These are phyloP conservation scores for Nasalis larvatus DNA, from an alignment of 2,113 vertebrate genomes.

Conservation along the genomic window DNA sequence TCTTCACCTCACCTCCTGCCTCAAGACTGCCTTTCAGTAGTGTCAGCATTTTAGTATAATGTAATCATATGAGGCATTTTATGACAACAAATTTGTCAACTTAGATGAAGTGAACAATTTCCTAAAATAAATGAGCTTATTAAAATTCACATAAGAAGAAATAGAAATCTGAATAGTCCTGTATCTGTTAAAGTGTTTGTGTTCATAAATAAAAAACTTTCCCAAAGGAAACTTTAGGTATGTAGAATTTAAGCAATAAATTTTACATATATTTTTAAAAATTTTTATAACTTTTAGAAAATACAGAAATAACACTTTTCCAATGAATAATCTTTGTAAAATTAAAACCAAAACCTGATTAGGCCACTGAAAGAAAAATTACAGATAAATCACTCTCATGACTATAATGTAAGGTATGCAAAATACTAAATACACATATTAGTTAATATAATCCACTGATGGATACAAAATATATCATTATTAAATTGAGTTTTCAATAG, in stretches of 20 bases:
- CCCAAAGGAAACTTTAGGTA: not conserved
- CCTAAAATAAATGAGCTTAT: not conserved
- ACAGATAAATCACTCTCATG: not conserved
- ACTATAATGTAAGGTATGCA: not conserved
- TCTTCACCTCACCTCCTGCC: not conserved
- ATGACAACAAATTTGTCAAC: not conserved
- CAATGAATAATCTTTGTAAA: not conserved
- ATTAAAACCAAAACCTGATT: not conserved
- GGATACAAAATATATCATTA: not conserved
- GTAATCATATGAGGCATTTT: not conserved
- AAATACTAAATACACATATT: not conserved
- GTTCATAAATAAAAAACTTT: not conserved
- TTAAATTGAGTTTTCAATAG: not conserved
- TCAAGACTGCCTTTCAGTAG: not conserved
- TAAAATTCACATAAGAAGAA: not conserved
- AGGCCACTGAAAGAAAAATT: not conserved
- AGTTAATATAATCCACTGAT: not conserved
- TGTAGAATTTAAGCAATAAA: not conserved
- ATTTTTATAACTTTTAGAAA: not conserved
- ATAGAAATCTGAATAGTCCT: not conserved
- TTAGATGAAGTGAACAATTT: not conserved
- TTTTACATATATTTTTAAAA: not conserved
- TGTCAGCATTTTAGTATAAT: not conserved
- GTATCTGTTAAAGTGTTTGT: not conserved
- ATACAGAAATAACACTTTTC: not conserved